Percentiles rank a stretch among this genome's conserved stretches.
Conservation (phyloP, 2,113 vertebrate species). For the Thymallus thymallus region DNA sequence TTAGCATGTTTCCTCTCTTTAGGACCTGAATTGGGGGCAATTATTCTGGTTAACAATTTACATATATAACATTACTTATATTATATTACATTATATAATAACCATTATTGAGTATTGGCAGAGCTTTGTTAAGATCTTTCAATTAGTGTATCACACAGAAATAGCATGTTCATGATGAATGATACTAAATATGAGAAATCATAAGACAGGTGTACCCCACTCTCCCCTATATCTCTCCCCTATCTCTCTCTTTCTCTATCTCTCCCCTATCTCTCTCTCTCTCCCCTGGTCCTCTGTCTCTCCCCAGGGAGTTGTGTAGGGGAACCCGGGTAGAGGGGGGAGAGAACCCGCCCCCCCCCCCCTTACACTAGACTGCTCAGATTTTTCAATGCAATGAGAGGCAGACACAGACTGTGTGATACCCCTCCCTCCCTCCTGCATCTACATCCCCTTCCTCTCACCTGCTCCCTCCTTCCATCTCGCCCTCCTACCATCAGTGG, state of each 20-base stretch:
- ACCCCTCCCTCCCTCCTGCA: not conserved
- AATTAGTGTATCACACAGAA: not conserved
- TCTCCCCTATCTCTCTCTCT: not conserved
- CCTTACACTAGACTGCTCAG: not conserved
- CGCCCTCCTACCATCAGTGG: not conserved
- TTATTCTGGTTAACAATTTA: constrained; percentile 36
- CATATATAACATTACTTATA: too few relatives aligned
- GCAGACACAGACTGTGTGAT: not conserved
- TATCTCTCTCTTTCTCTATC: too few relatives aligned
- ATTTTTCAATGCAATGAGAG: constrained; percentile 40
- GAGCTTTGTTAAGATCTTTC: not conserved
- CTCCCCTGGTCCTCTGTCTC: not conserved
- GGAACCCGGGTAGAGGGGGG: constrained; percentile 20
- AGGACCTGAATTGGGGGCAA: constrained; percentile 29
- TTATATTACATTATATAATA: too few relatives aligned
- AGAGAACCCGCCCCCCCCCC: constrained; percentile 16
- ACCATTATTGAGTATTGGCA: not conserved
- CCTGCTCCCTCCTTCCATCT: constrained; percentile 16
- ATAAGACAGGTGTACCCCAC: too few relatives aligned
- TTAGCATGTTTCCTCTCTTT: constrained; percentile 48
- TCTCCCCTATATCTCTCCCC: not conserved
- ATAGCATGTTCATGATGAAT: not conserved
- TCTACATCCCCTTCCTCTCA: constrained; percentile 11
- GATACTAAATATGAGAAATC: too few relatives aligned
- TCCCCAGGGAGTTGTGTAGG: constrained; percentile 30